Conservation (phyloP, 2,113 vertebrate genomes). For the Steatornis caripensis region DNA sequence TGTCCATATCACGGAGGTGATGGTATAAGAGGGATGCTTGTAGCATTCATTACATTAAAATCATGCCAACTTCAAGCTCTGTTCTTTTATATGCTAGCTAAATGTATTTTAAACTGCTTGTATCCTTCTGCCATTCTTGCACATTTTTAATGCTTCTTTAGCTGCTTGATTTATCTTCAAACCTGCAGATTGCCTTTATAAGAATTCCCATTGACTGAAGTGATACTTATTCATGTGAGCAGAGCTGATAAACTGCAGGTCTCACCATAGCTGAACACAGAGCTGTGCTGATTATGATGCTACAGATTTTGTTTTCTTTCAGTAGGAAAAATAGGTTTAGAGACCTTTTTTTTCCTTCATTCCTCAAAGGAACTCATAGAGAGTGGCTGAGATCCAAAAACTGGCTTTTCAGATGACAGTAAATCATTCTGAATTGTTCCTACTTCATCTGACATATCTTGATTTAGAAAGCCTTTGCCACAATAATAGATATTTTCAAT, state of each 20-base stretch:
- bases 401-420: background rate
- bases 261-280: background rate
- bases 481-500: background rate
- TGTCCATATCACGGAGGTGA: background rate
- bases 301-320: conserved; percentile 33
- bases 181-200: conserved; percentile 40
- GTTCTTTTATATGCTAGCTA: conserved; percentile 21
- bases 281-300: background rate
- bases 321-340: conserved; percentile 1
- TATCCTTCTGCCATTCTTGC: background rate
- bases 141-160: conserved; percentile 51
- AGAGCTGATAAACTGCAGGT: conserved; percentile 24
- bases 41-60: background rate
- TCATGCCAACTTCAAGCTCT: background rate
- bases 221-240: conserved; percentile 38
- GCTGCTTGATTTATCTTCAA: conserved; percentile 55
- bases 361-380: background rate
- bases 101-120: conserved; percentile 40
- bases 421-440: background rate
- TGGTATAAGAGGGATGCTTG: background rate
- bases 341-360: conserved; percentile 7
- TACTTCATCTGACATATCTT: background rate
- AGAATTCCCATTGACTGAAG: conserved; percentile 52
- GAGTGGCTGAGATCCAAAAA: background rate
- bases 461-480: background rate